Evolutionary conservation across 2,888 invertebrate genomes (phyloP), one percentile per base, ranked within the genome.

Genomic region (Trissoscelio sp.): DNA sequence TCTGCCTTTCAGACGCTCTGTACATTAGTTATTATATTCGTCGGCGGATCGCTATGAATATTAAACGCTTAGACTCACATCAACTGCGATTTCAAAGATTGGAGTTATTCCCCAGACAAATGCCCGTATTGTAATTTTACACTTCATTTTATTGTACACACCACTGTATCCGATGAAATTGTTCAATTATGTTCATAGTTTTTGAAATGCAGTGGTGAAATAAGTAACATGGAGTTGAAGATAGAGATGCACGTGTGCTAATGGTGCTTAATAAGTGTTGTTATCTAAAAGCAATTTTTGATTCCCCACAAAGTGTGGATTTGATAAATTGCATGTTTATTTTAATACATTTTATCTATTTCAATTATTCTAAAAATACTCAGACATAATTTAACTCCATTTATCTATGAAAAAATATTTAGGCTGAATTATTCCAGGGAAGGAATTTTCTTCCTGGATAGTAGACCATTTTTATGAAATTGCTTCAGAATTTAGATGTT

Each of bases 31-130:
- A 67, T 66, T 73, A 46, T 66, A 53, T 57, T 55, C 69, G 60
- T 57, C 22, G 51, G 51, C 18, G 46, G 62, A 77, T 77, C 60
- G 58, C 55, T 60, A 75, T 75, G 48, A 75, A 75, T 74, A 74
- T 74, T 74, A 74, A 74, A 60, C 31, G 22, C 18, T 60, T 72
- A 39, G 57, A 48, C 39, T 16, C 16, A 7, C 48, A 37, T 46
- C 55, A 55, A 20, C 55, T 22, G 6, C 9, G 16, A 69, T 46
- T 72, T 60, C 39, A 60, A 46, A 60, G 37, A 28, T 34, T 39
- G 3, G 11, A 58, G 42, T 28, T 34, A 34, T 58, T n/a, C n/a
- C 1, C 5, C 14, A 44, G 37, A 60, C 53, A 42, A 67, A 44
- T 55, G 55, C 0, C n/a, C 6, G 9, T n/a, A 24, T 14, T 9